Evolutionary conservation across 1,140 invertebrate species (phyloP).

Genomic region (Zaprionus camerounensis): DNA sequence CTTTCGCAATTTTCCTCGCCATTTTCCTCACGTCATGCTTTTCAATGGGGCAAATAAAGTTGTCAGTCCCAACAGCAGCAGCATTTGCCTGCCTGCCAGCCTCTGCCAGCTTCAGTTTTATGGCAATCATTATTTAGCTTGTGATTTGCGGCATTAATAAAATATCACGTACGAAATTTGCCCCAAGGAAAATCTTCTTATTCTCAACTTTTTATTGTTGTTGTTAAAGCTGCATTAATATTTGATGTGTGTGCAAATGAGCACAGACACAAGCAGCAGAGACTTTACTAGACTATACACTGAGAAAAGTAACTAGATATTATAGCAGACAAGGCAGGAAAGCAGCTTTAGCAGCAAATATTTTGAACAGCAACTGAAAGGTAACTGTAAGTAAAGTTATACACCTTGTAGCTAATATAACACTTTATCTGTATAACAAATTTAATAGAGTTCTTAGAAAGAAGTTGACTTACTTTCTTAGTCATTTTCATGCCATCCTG

Average conservation of each 20-base stretch:
- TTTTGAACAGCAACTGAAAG: neutral
- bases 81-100: slow-evolving; percentile 10
- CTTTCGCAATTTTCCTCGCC: neutral
- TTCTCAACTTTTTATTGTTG: neutral
- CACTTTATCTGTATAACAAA: neutral
- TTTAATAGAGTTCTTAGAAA: neutral
- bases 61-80: neutral
- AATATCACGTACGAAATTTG: slow-evolving; percentile 55
- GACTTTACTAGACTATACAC: neutral
- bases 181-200: slow-evolving; percentile 9
- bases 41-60: slow-evolving; percentile 2
- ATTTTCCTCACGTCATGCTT: slow-evolving; percentile 18
- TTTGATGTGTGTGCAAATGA: slow-evolving; percentile 26
- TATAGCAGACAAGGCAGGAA: neutral
- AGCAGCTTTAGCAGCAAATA: neutral
- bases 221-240: slow-evolving; percentile 22
- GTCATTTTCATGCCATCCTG: slow-evolving; percentile 5
- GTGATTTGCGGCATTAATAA: slow-evolving; percentile 60
- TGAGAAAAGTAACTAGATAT: neutral
- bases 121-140: slow-evolving; percentile 52
- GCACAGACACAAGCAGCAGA: neutral
- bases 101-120: slow-evolving; percentile 35
- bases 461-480: neutral
- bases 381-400: neutral
- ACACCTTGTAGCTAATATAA: neutral